These are phyloP conservation scores for Paraescarpia echinospica DNA, from an alignment of 1,140 invertebrate species.

Conservation along the genomic window DNA sequence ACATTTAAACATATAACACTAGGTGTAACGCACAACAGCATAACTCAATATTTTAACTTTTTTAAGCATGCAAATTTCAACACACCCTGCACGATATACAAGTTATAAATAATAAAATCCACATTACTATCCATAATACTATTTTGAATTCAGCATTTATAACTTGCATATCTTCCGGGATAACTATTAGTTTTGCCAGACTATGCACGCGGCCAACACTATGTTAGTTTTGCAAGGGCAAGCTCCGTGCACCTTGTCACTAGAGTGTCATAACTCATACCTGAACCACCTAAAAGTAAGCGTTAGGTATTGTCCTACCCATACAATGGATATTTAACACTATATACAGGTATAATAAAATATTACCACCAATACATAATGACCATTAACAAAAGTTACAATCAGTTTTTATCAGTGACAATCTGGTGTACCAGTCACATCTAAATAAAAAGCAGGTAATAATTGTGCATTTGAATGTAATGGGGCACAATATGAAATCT, in stretches of 20 bases:
- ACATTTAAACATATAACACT: neutral
- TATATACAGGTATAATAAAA: neutral
- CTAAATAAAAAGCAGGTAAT: neutral
- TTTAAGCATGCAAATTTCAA: neutral
- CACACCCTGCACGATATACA: neutral
- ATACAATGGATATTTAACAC: too few species aligned
- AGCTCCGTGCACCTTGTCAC: neutral
- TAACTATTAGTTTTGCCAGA: neutral
- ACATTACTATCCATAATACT: too few species aligned
- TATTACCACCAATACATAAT: neutral
- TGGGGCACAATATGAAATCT: neutral
- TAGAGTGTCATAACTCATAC: neutral
- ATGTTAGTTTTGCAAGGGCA: neutral
- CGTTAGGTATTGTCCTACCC: neutral
- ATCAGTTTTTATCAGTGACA: neutral
- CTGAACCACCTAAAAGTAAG: neutral
- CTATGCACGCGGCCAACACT: neutral
- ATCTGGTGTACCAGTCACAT: neutral
- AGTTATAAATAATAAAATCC: neutral
- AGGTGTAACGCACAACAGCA: neutral
- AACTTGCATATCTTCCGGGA: neutral
- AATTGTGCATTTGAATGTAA: neutral
- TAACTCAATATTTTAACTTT: neutral
- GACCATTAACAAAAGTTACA: neutral
- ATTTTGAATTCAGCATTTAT: neutral